Base-by-base conservation (phyloP, 2,888 invertebrate genomes). In the Matsumyia berberina region DNA sequence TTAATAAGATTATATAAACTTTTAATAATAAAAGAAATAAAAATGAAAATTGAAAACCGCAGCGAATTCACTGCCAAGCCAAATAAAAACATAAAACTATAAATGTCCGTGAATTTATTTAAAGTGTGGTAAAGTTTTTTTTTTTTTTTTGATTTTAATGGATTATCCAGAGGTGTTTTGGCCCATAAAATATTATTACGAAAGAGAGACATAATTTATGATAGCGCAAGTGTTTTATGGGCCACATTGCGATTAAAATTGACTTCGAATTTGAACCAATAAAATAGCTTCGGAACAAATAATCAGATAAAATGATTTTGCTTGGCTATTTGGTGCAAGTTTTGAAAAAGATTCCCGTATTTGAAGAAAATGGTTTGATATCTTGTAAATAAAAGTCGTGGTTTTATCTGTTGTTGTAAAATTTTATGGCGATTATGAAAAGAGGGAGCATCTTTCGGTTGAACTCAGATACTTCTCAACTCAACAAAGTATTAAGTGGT, bases 151-250 rank as follows among this genome's bases (percentile, higher is more conserved):
- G 35, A 8, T 39, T 57, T 70, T 70, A 42, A 51, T 60, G 31
- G 15, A 11, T 49, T 37, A 29, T 31, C 42, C 51, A 55, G 62
- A 53, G 53, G 51, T 62, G 33, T 62, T 55, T 8, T 33, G 2
- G 31, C 51, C 42, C 60, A 62, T 53, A 62, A 73, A 62, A 62
- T 31, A 19, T 60, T 57, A 57, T 37, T 58, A 58, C 58, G 58
- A 37, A 51, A 35, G 31, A 15, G 39, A 39, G 15, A 46, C 12
- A 24, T 53, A 62, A 31, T 62, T 73, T 73, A 62, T 73, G 62
- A 29, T 19, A 29, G 33, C 62, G 29, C 62, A 51, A 49, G 39
- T 39, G 60, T 72, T 60, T 37, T 12, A 17, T 6, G 44, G n/a
- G 12, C 15, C 31, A 31, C 31, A 15, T 60, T 58, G 39, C 24